Evolutionary conservation across 2,888 invertebrate genomes (phyloP).

Genomic region (Dexiosoma caninum): DNA sequence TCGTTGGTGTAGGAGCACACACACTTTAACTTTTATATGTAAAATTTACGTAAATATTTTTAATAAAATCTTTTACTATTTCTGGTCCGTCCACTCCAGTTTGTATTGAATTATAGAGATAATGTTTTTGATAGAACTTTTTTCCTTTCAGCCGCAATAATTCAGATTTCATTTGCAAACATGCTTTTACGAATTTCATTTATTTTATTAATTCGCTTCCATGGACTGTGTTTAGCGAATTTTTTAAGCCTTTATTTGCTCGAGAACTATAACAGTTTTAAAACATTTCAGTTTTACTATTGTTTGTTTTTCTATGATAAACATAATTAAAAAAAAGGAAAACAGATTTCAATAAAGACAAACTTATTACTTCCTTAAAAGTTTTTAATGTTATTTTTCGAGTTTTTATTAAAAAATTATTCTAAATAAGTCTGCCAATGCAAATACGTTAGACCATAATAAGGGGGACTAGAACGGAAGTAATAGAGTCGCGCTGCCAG

Average conservation of each 20-base stretch:
- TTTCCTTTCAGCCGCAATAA: too few relatives aligned
- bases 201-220: background rate
- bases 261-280: background rate
- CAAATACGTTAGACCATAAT: background rate
- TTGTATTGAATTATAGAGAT: too few relatives aligned
- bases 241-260: background rate
- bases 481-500: constrained; percentile 23
- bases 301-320: background rate
- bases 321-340: constrained; percentile 10
- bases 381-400: constrained; percentile 14
- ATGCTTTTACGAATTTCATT: background rate
- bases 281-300: background rate
- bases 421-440: background rate
- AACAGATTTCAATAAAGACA: constrained; percentile 14
- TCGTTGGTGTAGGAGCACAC: too few relatives aligned
- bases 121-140: too few relatives aligned
- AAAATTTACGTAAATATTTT: too few relatives aligned
- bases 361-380: constrained; percentile 16
- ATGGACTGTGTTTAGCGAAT: background rate
- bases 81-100: too few relatives aligned
- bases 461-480: constrained; percentile 46
- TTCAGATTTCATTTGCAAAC: background rate
- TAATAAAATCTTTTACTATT: too few relatives aligned
- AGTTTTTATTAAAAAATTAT: background rate
- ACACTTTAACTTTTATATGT: too few relatives aligned